Percentiles rank a stretch among this genome's conserved stretches.
phyloP scores from a whole-genome alignment of 2,888 invertebrate species.

The Piscicola geometra region DNA sequence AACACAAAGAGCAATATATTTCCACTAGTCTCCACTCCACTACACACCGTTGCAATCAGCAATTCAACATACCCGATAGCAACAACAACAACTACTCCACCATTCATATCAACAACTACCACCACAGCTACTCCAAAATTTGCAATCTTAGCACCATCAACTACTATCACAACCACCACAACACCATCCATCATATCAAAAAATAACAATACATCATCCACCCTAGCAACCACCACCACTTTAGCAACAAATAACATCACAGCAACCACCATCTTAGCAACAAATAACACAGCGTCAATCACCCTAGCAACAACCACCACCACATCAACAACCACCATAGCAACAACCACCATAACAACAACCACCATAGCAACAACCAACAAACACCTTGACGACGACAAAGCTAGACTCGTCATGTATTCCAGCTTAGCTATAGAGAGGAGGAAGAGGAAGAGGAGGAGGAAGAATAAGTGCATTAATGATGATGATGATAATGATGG shows the following conservation, averaged over 20 bases:
- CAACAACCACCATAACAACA: no score
- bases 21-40: neutral
- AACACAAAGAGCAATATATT: neutral
- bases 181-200: no score
- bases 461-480: neutral
- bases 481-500: neutral
- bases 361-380: no score
- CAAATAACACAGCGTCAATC: neutral
- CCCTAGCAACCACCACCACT: no score
- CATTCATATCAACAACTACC: neutral
- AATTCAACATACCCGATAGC: neutral
- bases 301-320: no score
- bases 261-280: neutral
- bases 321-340: no score
- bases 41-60: neutral
- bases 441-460: neutral
- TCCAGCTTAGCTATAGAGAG: neutral
- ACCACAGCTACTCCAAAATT: neutral
- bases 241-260: no score
- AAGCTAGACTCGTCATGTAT: neutral
- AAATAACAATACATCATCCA: no score
- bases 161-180: no score
- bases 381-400: neutral
- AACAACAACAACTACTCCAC: neutral
- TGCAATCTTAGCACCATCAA: neutral